Percentiles rank a stretch among this genome's conserved stretches.
Evolutionary conservation across 2,113 vertebrate genomes (phyloP).

Genomic region (Thryonomys swinderianus): DNA sequence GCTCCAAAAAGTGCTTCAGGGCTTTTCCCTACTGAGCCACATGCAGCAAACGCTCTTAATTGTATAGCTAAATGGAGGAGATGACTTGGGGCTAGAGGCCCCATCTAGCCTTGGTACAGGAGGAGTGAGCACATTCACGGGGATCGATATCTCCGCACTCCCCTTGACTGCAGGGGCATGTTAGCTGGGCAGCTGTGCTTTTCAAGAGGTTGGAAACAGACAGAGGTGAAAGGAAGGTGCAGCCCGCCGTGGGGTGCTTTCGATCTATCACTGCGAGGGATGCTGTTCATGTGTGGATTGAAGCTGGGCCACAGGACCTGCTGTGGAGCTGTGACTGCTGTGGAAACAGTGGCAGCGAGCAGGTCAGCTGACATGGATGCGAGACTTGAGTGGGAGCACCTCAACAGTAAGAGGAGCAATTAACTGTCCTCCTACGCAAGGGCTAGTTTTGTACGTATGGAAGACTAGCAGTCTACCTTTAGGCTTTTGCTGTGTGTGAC

Average conservation of each 20-base stretch:
- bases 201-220: neutral
- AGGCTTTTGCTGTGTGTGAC: neutral
- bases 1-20: neutral
- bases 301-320: neutral
- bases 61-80: neutral
- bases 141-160: neutral
- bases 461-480: neutral
- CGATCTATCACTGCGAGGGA: fast-evolving
- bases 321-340: neutral
- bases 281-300: neutral
- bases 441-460: fast-evolving
- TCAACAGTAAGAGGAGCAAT: neutral
- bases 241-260: neutral
- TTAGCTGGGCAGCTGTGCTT: neutral
- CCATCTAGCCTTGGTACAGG: neutral
- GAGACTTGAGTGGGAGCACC: too few relatives aligned
- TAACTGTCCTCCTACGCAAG: fast-evolving
- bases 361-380: neutral
- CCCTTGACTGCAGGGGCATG: neutral
- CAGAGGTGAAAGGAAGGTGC: neutral
- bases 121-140: neutral
- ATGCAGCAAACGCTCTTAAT: fast-evolving
- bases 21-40: neutral
- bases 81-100: neutral
- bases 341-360: neutral